phyloP scores from a whole-genome alignment of 1,140 invertebrate genomes.

The Aphaenogaster ashmeadi region DNA sequence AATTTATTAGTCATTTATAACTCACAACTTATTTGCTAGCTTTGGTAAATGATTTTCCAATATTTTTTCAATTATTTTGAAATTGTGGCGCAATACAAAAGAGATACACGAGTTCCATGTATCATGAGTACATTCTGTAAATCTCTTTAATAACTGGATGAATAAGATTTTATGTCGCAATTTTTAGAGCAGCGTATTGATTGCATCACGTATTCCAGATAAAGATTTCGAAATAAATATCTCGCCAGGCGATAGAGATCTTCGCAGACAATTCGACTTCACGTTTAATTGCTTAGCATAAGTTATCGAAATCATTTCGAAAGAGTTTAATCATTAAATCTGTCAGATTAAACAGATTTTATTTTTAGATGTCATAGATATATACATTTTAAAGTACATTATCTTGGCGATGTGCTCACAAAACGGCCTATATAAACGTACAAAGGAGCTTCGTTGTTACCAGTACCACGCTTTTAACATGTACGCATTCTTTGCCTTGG shows the following conservation, averaged over 20 bases:
- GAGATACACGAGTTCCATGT: too few species aligned
- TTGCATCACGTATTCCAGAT: not conserved
- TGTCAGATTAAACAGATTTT: not conserved
- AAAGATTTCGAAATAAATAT: constrained; percentile 9
- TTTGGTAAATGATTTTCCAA: too few species aligned
- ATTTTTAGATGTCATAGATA: not conserved
- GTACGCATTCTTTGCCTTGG: not conserved
- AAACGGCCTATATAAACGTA: constrained; percentile 60
- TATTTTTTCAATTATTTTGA: too few species aligned
- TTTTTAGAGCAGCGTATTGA: not conserved
- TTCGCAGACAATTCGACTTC: not conserved
- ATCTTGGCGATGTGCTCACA: not conserved
- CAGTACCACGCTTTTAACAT: constrained; percentile 26
- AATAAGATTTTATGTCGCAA: not conserved
- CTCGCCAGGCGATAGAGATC: not conserved
- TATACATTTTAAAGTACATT: not conserved
- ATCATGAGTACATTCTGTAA: not conserved
- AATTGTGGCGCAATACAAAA: too few species aligned
- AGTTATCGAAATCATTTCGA: constrained; percentile 8
- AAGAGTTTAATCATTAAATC: constrained; percentile 11
- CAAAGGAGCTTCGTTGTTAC: not conserved
- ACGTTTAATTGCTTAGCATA: not conserved
- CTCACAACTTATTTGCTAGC: too few species aligned
- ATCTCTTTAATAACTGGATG: not conserved
- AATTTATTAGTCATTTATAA: too few species aligned